These are phyloP conservation scores for Clytia hemisphaerica DNA, from an alignment of 30 jellyfish, hydroid and myxozoan genomes.

Conservation along the genomic window DNA sequence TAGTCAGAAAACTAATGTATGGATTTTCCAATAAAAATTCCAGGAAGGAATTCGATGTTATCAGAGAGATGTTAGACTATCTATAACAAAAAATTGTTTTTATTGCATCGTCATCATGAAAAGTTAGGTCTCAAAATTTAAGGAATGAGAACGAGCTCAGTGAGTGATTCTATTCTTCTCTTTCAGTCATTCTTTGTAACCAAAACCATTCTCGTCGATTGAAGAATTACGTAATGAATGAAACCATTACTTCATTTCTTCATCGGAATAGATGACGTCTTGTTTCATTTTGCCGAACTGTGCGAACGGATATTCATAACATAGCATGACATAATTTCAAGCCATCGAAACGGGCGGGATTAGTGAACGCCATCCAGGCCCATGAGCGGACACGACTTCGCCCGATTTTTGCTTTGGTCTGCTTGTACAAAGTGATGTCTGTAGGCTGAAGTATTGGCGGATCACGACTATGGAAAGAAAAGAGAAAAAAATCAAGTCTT, in stretches of 20 bases:
- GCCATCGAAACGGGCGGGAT: slow-evolving; percentile 73
- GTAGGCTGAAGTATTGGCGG: slow-evolving; percentile 86
- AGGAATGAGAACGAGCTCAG: too few relatives aligned
- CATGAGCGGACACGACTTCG: slow-evolving; percentile 84
- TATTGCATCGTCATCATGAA: too few relatives aligned
- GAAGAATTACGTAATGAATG: neutral
- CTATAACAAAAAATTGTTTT: too few relatives aligned
- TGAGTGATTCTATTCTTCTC: too few relatives aligned
- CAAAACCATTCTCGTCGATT: neutral
- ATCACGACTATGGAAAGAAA: too few relatives aligned
- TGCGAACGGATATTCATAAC: slow-evolving; percentile 72
- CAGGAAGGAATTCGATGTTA: too few relatives aligned
- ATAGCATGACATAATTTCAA: slow-evolving; percentile 49
- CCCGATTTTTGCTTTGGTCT: slow-evolving; percentile 82
- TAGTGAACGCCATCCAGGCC: slow-evolving; percentile 50
- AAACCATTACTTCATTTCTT: slow-evolving; percentile 52
- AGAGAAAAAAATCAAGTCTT: too few relatives aligned
- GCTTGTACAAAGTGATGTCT: slow-evolving; percentile 74
- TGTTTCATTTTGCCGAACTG: slow-evolving; percentile 55
- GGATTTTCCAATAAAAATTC: too few relatives aligned
- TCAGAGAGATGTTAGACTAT: too few relatives aligned
- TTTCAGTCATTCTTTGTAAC: neutral
- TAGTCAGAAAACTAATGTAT: too few relatives aligned
- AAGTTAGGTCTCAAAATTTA: too few relatives aligned
- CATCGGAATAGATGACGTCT: slow-evolving; percentile 57